These are phyloP conservation scores for Alauda arvensis DNA, from an alignment of 2,797 vertebrate genomes.

Conservation along the genomic window DNA sequence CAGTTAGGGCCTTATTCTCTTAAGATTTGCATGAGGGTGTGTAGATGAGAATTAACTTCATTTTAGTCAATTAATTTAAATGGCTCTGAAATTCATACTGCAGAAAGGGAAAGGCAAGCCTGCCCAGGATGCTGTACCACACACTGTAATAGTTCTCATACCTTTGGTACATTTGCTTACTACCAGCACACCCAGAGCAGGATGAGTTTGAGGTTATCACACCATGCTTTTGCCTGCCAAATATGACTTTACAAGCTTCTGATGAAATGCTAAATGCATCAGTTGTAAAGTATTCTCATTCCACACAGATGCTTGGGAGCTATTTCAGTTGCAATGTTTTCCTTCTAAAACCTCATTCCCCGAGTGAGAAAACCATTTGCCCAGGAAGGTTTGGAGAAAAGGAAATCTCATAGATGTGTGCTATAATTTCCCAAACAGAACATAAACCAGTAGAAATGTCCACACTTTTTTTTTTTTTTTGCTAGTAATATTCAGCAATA, in stretches of 20 bases:
- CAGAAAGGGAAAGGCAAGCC: not conserved
- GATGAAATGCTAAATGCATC: conserved; percentile 18
- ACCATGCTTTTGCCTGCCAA: rapidly evolving
- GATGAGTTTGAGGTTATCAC: not conserved
- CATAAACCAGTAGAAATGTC: conserved; percentile 3
- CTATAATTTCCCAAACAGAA: conserved; percentile 15
- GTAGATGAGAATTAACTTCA: not conserved
- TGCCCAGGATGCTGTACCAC: rapidly evolving
- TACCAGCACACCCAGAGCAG: not conserved
- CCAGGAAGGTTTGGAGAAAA: not conserved
- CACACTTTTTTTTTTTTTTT: not conserved
- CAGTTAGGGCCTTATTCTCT: not conserved
- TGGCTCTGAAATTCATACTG: not conserved
- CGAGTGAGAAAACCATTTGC: not conserved
- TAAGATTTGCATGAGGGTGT: rapidly evolving
- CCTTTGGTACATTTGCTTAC: not conserved
- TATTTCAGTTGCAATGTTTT: conserved; percentile 29
- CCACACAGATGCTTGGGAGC: not conserved
- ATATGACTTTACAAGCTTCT: conserved; percentile 12
- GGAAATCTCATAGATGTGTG: not conserved
- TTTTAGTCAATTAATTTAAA: not conserved
- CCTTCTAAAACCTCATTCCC: conserved; percentile 26
- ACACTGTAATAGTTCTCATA: not conserved
- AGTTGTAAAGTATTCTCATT: conserved; percentile 1
- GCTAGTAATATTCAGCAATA: not conserved